These are phyloP conservation scores for Apostichopus japonicus DNA, from an alignment of 35 echinoderm and acorn worm species.

Conservation along the genomic window DNA sequence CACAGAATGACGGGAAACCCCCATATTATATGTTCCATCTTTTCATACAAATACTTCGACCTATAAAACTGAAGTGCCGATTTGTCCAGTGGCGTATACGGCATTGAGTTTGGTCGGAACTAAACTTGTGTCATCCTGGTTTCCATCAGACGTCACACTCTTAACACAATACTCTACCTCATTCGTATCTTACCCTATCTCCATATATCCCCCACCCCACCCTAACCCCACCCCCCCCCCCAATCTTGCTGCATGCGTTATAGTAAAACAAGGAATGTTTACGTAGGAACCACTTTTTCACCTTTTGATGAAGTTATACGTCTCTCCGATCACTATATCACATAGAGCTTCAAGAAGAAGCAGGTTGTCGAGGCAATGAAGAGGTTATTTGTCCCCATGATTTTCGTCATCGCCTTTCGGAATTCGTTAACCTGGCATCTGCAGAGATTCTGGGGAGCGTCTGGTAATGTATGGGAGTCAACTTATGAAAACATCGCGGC, in stretches of 20 bases:
- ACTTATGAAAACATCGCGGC: conserved; percentile 63
- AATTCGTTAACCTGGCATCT: conserved; percentile 92
- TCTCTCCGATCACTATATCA: background rate
- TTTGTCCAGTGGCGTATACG: too few relatives aligned
- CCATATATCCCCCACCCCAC: too few relatives aligned
- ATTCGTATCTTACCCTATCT: too few relatives aligned
- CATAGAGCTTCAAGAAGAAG: conserved; percentile 14
- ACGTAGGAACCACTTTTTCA: background rate
- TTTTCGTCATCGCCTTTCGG: conserved; percentile 66
- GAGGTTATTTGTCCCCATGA: conserved; percentile 28
- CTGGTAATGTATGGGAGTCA: conserved; percentile 81
- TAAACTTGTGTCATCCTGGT: too few relatives aligned
- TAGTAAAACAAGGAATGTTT: too few relatives aligned
- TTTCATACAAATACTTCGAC: too few relatives aligned
- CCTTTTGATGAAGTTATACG: background rate
- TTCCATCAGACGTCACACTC: too few relatives aligned
- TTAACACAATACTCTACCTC: too few relatives aligned
- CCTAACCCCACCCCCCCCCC: background rate
- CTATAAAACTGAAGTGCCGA: too few relatives aligned
- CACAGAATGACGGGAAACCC: too few relatives aligned
- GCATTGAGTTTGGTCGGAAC: too few relatives aligned
- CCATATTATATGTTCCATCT: too few relatives aligned
- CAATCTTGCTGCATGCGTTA: background rate
- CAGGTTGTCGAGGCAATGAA: background rate
- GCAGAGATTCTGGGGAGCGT: conserved; percentile 83